Evolutionary conservation across 2,113 vertebrate genomes (phyloP), one percentile per base, ranked within the genome.

Genomic region (Ciconia boyciana): DNA sequence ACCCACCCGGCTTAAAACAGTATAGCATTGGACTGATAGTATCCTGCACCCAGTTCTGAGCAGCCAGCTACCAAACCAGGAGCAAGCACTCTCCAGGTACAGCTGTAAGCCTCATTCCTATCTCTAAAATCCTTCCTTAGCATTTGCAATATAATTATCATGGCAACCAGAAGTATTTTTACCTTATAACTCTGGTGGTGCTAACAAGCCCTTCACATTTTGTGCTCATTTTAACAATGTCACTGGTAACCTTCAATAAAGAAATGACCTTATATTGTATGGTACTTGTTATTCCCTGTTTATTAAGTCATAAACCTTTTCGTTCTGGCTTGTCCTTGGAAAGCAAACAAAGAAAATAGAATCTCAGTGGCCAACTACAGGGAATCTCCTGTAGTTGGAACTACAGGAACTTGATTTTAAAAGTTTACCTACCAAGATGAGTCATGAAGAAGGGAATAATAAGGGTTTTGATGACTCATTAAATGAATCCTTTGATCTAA

Each of bases 401-500:
- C 54, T 39, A 74, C 16, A 54, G 39, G 49, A 78, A 72, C 49
- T 58, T 39, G 34, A 54, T 79, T 89, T 86, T 5, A 70, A 94
- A 78, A 18, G 32, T 48, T 75, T 57, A 74, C 61, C 91, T 92
- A 91, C n/a, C 13, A 70, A 89, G 76, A 91, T 93, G 92, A 96
- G 70, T 97, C 89, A 96, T 4, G 5, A 69, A 54, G 55, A 93
- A 89, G 41, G 60, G 36, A 71, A 80, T 94, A 85, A 94, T 95
- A 91, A 95, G 60, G 24, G 55, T 24, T 39, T 74, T 57, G 68
- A 31, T 97, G 95, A 95, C 49, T 97, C 93, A 92, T 82, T 83
- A 70, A 70, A 92, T 69, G 44, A 91, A 77, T 90, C 24, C 48
- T 95, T 95, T 91, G 90, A 95, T 83, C 72, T 57, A 64, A 82